phyloP scores from a whole-genome alignment of 2,797 vertebrate species.

The Pogonophryne albipinna region DNA sequence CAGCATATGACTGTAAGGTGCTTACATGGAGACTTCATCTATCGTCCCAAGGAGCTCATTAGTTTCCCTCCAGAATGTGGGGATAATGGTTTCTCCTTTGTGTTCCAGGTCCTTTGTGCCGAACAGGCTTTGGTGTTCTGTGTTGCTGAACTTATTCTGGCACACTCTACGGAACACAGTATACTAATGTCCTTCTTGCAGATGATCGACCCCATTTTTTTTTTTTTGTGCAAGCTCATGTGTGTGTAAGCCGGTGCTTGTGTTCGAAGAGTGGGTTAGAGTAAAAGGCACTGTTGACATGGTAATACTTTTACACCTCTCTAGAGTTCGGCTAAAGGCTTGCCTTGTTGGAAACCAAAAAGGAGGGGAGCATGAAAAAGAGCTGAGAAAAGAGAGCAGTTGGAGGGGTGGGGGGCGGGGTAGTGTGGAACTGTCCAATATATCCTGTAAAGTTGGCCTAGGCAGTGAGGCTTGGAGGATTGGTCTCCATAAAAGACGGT shows the following conservation, averaged over 20 bases:
- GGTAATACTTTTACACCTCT: constrained; percentile 81
- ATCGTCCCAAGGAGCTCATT: constrained; percentile 53
- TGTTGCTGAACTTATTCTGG: constrained; percentile 68
- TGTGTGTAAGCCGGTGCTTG: constrained; percentile 32
- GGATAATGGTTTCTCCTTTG: constrained; percentile 65
- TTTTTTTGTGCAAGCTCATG: constrained; percentile 4
- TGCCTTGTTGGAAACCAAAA: constrained; percentile 76
- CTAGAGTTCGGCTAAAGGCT: constrained; percentile 76
- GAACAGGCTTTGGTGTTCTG: constrained; percentile 62
- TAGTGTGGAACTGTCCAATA: constrained; percentile 80
- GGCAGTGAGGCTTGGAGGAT: constrained; percentile 79
- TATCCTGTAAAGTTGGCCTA: constrained; percentile 82
- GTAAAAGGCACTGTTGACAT: constrained; percentile 78
- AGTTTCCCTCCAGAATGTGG: constrained; percentile 52
- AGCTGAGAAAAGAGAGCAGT: constrained; percentile 68
- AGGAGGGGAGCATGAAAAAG: constrained; percentile 71
- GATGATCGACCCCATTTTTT: constrained; percentile 69
- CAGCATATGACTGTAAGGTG: constrained; percentile 23
- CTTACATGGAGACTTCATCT: constrained; percentile 47
- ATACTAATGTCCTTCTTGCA: constrained; percentile 63
- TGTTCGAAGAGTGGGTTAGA: constrained; percentile 62
- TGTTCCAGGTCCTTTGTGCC: constrained; percentile 55
- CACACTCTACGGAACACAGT: constrained; percentile 57
- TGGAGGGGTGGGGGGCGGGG: constrained; percentile 65
- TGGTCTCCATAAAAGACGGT: constrained; percentile 82